Base-by-base conservation (phyloP, 2,113 vertebrate species). In the Scatophagus argus region DNA sequence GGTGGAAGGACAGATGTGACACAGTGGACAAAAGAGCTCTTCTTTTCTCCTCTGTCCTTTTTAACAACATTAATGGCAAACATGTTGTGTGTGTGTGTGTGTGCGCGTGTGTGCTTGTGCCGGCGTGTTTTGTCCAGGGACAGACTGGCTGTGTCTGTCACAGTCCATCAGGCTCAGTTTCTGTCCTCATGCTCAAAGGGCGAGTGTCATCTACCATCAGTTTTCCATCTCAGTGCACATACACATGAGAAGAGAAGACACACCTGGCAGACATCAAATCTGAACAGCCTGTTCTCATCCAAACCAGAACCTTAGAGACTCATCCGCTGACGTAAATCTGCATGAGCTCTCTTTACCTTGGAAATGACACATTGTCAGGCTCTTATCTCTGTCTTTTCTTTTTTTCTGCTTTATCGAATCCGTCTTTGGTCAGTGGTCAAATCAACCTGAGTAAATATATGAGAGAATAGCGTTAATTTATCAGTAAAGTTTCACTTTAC, bases 91-190 rank as follows among this genome's bases (percentile, higher is more conserved):
- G n/a, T 56, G 51, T 69, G 16, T 47, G 47, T 56, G 14, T 34
- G 52, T 70, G n/a, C 69, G 67, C 31, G 31, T 61, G 46, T 69
- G 60, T 56, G 34, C 60, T 38, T 60, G 67, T 63, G 60, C 25
- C 74, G 38, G 31, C 4, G 14, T 4, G 49, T 74, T 43, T 54
- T 25, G 47, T 59, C 56, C 39, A 4, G 66, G 43, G 75, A 66
- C 70, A 77, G 59, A 73, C 72, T 38, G 74, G 10, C 62, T 25
- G 47, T 54, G 54, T 81, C 55, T 51, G 65, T 79, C 80, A 67
- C 52, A 65, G 77, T 59, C 68, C 77, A 84, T 81, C 64, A 82
- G 74, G 59, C 74, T 89, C 82, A 63, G 71, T 52, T 79, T 84
- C 79, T 70, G 84, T 87, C 62, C 44, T 60, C 58, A 46, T 71